A percentile compares a stretch with the other conserved stretches of the same genome.
Evolutionary conservation across 1,140 invertebrate species (phyloP).

Genomic region (Scaptomyza montana): DNA sequence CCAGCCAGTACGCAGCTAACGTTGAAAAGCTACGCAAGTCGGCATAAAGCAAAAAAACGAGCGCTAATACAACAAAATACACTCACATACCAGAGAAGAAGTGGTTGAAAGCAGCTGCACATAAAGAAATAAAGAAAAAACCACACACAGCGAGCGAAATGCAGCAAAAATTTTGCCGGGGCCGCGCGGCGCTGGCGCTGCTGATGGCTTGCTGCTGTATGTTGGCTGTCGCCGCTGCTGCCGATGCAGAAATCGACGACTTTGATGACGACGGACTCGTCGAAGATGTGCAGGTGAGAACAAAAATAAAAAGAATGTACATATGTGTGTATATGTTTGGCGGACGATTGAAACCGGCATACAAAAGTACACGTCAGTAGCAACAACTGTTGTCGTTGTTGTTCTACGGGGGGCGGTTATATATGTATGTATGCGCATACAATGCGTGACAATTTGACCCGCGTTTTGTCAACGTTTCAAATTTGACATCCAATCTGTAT

Average conservation of each 20-base stretch:
- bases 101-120: conserved; percentile 41
- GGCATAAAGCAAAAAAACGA: conserved; percentile 25
- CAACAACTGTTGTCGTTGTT: conserved; percentile 33
- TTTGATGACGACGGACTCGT: conserved; percentile 76
- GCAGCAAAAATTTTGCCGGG: conserved; percentile 52
- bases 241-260: conserved; percentile 55
- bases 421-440: not conserved
- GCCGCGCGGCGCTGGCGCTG: conserved; percentile 62
- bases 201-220: conserved; percentile 43
- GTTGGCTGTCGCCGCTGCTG: conserved; percentile 24
- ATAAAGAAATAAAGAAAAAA: conserved; percentile 23
- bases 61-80: conserved; percentile 12
- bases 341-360: conserved; percentile 19
- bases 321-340: conserved; percentile 12
- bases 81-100: conserved; percentile 5
- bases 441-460: conserved; percentile 22
- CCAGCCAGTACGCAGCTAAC: conserved; percentile 50
- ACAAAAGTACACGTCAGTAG: conserved; percentile 78
- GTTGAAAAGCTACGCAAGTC: conserved; percentile 55
- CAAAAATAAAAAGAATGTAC: not conserved
- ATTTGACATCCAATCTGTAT: not conserved
- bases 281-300: conserved; percentile 73
- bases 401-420: conserved; percentile 12
- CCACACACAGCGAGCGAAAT: conserved; percentile 38
- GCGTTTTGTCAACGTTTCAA: conserved; percentile 9